Evolutionary conservation across 2,797 vertebrate species (phyloP).

Genomic region (Loriculus beryllinus): DNA sequence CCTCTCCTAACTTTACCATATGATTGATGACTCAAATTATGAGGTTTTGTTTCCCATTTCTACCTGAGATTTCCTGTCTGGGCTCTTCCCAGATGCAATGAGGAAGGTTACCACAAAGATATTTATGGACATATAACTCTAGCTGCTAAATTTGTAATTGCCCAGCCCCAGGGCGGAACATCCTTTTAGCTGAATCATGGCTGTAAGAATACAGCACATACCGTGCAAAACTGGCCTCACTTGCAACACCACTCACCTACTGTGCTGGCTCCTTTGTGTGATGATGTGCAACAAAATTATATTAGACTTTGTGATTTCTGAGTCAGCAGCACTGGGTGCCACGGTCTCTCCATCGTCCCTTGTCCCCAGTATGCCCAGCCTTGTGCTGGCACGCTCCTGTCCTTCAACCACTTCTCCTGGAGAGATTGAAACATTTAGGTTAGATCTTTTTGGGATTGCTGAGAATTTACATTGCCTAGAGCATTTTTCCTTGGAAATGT

Average conservation of each 20-base stretch:
- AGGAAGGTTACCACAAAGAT: conserved; percentile 53
- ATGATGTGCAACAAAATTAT: background rate
- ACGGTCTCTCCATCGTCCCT: background rate
- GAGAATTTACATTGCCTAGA: background rate
- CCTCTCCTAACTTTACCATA: conserved; percentile 11
- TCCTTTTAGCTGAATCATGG: conserved; percentile 50
- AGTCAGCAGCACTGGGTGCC: background rate
- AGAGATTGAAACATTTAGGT: background rate
- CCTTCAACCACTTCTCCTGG: background rate
- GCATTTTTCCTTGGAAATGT: background rate
- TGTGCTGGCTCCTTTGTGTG: background rate
- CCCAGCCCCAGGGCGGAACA: conserved; percentile 41
- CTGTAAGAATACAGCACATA: background rate
- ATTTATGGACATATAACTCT: conserved; percentile 49
- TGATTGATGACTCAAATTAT: conserved; percentile 52
- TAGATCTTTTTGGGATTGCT: background rate
- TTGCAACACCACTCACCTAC: conserved; percentile 2
- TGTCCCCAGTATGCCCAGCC: background rate
- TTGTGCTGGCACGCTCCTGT: background rate
- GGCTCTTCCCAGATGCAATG: conserved; percentile 37
- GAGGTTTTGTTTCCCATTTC: conserved; percentile 56
- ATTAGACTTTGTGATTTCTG: background rate
- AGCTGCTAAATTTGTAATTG: conserved; percentile 59
- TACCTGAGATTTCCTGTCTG: conserved; percentile 66
- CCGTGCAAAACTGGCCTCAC: background rate